A percentile compares a stretch with the other conserved stretches of the same genome.
phyloP scores from a whole-genome alignment of 2,113 vertebrate genomes.

The Aleadryas rufinucha region DNA sequence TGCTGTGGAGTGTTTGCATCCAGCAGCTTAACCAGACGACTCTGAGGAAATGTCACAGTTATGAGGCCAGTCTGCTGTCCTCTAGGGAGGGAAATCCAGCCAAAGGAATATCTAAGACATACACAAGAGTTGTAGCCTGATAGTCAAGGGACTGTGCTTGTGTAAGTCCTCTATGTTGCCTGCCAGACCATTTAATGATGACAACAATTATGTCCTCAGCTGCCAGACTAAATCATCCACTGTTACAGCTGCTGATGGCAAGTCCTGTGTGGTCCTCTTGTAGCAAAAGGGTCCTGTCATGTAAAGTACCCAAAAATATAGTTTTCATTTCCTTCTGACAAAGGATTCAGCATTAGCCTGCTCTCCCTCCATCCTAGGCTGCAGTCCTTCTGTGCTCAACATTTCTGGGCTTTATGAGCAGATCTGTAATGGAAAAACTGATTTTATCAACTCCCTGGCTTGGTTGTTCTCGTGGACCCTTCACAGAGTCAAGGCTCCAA shows the following conservation, averaged over 20 bases:
- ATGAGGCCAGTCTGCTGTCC: not conserved
- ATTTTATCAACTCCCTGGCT: not conserved
- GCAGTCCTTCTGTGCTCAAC: not conserved
- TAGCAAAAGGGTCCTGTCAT: not conserved
- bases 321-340: not conserved
- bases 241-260: not conserved
- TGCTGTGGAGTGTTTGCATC: not conserved
- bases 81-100: not conserved
- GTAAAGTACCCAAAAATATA: not conserved
- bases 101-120: not conserved
- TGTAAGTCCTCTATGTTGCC: not conserved
- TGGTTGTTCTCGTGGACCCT: not conserved
- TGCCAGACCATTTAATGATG: not conserved
- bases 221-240: not conserved
- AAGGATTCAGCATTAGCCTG: not conserved
- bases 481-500: not conserved
- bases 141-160: not conserved
- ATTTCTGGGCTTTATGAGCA: not conserved
- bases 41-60: not conserved
- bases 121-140: not conserved
- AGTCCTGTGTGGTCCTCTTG: not conserved
- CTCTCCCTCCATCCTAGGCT: not conserved
- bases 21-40: not conserved
- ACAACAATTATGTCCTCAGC: not conserved
- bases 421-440: not conserved